Evolutionary conservation across 2,797 vertebrate genomes (phyloP).

Genomic region (Xiphophorus birchmanni): DNA sequence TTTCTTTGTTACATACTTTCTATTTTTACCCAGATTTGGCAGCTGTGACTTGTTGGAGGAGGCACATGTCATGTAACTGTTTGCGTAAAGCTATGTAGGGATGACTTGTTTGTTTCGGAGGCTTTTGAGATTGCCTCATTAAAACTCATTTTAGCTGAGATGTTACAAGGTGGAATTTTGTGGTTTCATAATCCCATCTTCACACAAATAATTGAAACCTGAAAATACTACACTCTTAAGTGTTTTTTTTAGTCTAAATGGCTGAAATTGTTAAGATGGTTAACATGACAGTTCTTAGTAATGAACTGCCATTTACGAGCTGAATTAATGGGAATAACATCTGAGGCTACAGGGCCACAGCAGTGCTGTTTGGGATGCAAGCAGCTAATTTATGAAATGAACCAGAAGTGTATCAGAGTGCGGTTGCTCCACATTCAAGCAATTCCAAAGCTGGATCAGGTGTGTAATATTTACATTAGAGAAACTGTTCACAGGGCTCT

Average conservation of each 20-base stretch:
- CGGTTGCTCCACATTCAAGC: too few species aligned
- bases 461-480: slow-evolving; percentile 37
- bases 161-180: slow-evolving; percentile 21
- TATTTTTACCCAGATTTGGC: slow-evolving; percentile 11
- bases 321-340: not conserved
- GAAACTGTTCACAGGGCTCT: slow-evolving; percentile 21
- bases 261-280: not conserved
- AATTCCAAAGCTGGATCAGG: slow-evolving; percentile 35
- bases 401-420: not conserved
- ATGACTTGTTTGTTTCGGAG: slow-evolving; percentile 21
- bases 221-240: not conserved
- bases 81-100: slow-evolving; percentile 35
- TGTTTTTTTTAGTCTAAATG: not conserved
- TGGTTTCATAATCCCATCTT: slow-evolving; percentile 29
- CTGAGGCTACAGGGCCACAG: not conserved
- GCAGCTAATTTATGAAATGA: not conserved
- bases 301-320: not conserved
- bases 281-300: not conserved
- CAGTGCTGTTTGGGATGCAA: not conserved
- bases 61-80: not conserved
- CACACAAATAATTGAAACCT: slow-evolving; percentile 5
- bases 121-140: slow-evolving; percentile 17
- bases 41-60: not conserved
- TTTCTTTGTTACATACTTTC: slow-evolving; percentile 2
- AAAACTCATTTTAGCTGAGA: not conserved